Evolutionary conservation across 2,113 vertebrate genomes (phyloP), one percentile per base, ranked within the genome.

Genomic region (Colinus virginianus): DNA sequence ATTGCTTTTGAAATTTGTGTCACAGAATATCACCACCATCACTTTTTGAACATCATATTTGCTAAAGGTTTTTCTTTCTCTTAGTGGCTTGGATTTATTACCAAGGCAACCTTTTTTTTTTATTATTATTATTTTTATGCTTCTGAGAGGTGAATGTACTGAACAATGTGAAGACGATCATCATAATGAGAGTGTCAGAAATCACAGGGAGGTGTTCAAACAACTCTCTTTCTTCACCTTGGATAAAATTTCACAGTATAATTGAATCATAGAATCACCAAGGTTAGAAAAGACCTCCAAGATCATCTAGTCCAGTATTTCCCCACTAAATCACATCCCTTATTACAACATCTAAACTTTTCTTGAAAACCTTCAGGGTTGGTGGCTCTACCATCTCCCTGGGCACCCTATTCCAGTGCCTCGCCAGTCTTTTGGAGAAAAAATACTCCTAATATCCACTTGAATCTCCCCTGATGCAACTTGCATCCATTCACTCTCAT

Each of bases 131-230:
- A 20, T 63, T 40, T 34, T 84, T 64, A 87, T 66, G 21, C 5
- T 85, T 77, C 12, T 66, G 42, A 74, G 49, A 62, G 16, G 9
- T 11, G 2, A 36, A 62, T 79, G 20, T 18, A 15, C 53, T 74
- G 59, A 67, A 59, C 23, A 79, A n/a, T 7, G 7, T 0, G 0
- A 22, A 56, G 21, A 63, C 11, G 13, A 18, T 55, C 32, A 43
- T 55, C 25, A 56, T 1, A 1, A 2, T 45, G 30, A 45, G 43
- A 13, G 16, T 53, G 18, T 58, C 18, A 75, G 45, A 81, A 85
- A 62, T 59, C 58, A 62, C 20, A 69, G 18, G n/a, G 53, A 53
- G 18, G 17, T 77, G 16, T 14, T 83, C n/a, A 14, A 85, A 69
- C 12, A 82, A 28, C 15, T 51, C 28, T 14, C 4, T 81, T 80